phyloP scores from a whole-genome alignment of 1,140 invertebrate genomes.

The Rhizoglyphus robini region DNA sequence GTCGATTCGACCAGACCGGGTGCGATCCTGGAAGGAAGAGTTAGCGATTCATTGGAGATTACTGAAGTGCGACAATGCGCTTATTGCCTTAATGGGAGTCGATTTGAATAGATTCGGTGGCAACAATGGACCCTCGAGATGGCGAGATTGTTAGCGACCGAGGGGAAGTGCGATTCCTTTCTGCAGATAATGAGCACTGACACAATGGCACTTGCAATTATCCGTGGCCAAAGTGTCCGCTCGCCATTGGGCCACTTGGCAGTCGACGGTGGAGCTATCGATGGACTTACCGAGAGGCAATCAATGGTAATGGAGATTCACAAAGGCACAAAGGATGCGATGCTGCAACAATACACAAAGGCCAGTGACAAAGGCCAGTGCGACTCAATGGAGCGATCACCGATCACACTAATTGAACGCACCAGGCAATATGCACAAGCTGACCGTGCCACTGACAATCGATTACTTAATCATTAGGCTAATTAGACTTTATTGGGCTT shows the following conservation, averaged over 20 bases:
- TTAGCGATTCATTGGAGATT: constrained; percentile 5
- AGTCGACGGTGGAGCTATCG: not conserved
- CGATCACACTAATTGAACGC: not conserved
- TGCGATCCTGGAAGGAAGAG: not conserved
- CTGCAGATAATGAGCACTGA: constrained; percentile 7
- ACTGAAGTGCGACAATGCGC: constrained; percentile 10
- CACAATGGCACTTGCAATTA: constrained; percentile 7
- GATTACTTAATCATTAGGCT: constrained; percentile 14
- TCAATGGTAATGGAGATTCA: constrained; percentile 5
- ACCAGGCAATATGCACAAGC: not conserved
- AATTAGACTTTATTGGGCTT: not conserved
- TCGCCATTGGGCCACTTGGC: not conserved
- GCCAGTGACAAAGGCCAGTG: too few species aligned
- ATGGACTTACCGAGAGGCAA: not conserved
- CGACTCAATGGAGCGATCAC: not conserved
- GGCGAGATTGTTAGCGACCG: not conserved
- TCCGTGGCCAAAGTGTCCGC: not conserved
- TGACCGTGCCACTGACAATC: constrained; percentile 7
- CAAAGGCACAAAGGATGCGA: not conserved
- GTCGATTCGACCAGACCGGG: too few species aligned
- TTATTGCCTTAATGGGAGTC: constrained; percentile 9
- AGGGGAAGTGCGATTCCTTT: constrained; percentile 11
- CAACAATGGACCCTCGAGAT: not conserved
- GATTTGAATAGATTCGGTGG: constrained; percentile 1
- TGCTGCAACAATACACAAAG: too few species aligned